Base-by-base conservation (phyloP, 2,888 invertebrate species). In the Alsophila aescularia region DNA sequence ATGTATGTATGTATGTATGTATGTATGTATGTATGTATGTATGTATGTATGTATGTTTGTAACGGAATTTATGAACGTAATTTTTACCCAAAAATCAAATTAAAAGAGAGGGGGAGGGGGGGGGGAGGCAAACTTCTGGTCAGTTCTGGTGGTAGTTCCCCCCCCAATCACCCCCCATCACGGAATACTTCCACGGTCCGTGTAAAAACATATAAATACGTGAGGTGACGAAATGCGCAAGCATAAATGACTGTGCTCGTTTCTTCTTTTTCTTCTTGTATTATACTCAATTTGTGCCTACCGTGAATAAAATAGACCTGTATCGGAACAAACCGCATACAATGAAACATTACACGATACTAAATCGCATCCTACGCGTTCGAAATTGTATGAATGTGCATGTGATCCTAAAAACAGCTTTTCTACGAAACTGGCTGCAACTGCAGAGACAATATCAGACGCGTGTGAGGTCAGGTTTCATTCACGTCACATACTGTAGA, bases 331-430 rank as follows among this genome's bases (percentile, higher is more conserved):
- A 49, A 40, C 56, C 62, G 75, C 79, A 80, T 69, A 85, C 84
- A 85, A 83, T 82, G 68, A 79, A 57, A 78, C 75, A 79, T 78
- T 77, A 73, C 69, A 68, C 58, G 72, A 70, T 78, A 70, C 60
- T 77, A 76, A 75, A 75, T 75, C 70, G 70, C 74, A 27, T 70
- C 80, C 79, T 78, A 81, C 81, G 74, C 80, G 63, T 70, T 72
- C 65, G 55, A 74, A 72, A 76, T 72, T 73, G 69, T 64, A 70
- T 62, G 54, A 59, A 66, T 71, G 65, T 67, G 72, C 69, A 67
- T 75, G n/a, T n/a, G 75, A 72, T 80, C 72, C 76, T 72, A 77
- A 81, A 79, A 63, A 70, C n/a, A 69, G 69, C 50, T 68, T 70
- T 84, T 83, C 82, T 75, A 68, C 73, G 82, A 84, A 83, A 72